phyloP scores from a whole-genome alignment of 2,113 vertebrate genomes.

The Sceloporus tristichus region DNA sequence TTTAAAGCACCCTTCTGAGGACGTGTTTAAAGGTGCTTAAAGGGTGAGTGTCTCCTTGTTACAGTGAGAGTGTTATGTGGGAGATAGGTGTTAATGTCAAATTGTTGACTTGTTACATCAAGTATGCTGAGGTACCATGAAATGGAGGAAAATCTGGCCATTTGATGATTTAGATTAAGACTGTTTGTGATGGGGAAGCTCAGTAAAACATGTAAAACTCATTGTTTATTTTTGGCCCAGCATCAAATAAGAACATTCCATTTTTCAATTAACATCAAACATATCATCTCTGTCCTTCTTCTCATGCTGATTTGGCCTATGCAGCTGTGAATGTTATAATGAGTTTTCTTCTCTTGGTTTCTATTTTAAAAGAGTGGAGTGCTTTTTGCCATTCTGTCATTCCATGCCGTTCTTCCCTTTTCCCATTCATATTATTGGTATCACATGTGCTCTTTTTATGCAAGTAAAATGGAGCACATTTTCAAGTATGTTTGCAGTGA shows the following conservation, averaged over 20 bases:
- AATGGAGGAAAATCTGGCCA: constrained; percentile 46
- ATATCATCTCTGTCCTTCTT: constrained; percentile 46
- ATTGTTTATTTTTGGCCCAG: constrained; percentile 44
- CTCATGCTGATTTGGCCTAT: constrained; percentile 52
- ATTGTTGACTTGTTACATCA: constrained; percentile 29
- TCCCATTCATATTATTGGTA: constrained; percentile 60
- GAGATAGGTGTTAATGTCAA: constrained; percentile 39
- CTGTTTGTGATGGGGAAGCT: constrained; percentile 24
- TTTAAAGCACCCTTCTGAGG: background rate
- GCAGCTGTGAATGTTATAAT: constrained; percentile 53
- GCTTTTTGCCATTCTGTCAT: constrained; percentile 73
- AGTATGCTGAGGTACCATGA: constrained; percentile 18
- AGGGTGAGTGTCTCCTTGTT: constrained; percentile 13
- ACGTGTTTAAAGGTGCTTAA: background rate
- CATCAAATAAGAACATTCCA: constrained; percentile 39
- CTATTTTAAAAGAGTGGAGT: constrained; percentile 67
- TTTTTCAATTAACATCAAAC: constrained; percentile 49
- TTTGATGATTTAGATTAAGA: constrained; percentile 54
- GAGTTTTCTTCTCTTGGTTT: constrained; percentile 61
- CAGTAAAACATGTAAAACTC: constrained; percentile 44
- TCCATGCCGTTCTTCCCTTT: constrained; percentile 70
- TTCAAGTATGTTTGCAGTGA: constrained; percentile 35
- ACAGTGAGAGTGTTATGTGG: constrained; percentile 27
- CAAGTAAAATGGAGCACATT: constrained; percentile 33
- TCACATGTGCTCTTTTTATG: constrained; percentile 70